Percentiles rank a stretch among this genome's conserved stretches.
Conservation (phyloP, 2,888 invertebrate species). For the Pammene aurita region DNA sequence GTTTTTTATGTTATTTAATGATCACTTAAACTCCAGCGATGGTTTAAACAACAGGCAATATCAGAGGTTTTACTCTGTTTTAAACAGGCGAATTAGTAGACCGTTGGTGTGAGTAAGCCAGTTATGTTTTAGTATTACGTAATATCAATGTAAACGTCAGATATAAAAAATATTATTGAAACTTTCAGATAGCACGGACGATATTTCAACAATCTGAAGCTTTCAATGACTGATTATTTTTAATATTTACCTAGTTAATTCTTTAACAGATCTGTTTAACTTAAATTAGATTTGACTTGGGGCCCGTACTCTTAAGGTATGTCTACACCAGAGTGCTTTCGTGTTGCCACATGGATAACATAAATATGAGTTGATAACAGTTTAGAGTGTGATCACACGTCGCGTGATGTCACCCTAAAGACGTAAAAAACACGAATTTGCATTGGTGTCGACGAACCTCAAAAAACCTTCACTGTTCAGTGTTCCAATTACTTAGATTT, state of each 20-base stretch:
- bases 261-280: conserved; percentile 67
- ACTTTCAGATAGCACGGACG: conserved; percentile 74
- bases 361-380: too few species aligned
- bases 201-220: conserved; percentile 81
- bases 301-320: conserved; percentile 56
- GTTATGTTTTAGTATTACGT: conserved; percentile 37
- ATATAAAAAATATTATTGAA: conserved; percentile 72
- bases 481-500: neutral
- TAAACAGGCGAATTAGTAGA: conserved; percentile 13
- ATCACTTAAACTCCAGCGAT: conserved; percentile 12
- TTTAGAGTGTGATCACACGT: too few species aligned
- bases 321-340: neutral
- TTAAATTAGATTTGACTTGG: conserved; percentile 41
- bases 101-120: conserved; percentile 20
- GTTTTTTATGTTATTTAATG: neutral
- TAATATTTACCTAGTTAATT: conserved; percentile 54
- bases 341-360: neutral
- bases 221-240: conserved; percentile 78
- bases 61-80: conserved; percentile 12
- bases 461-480: neutral
- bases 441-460: too few species aligned
- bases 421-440: neutral
- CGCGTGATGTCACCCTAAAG: neutral
- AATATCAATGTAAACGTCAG: conserved; percentile 44
- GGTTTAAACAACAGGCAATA: neutral